Evolutionary conservation across 2,113 vertebrate genomes (phyloP), one percentile per base, ranked within the genome.

Genomic region (Eurystomus gularis): DNA sequence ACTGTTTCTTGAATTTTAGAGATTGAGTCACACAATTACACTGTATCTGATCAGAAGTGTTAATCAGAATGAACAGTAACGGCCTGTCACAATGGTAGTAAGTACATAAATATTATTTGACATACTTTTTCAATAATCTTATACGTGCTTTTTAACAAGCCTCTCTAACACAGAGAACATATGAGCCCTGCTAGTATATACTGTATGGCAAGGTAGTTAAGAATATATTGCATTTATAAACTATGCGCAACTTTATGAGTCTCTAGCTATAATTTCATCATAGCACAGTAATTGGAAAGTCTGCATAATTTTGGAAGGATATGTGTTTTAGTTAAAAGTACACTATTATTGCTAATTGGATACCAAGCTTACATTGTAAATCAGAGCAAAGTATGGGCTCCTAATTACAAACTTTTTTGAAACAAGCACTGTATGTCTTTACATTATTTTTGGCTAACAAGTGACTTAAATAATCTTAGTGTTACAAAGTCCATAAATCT

Each of bases 301-400:
- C 98, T 98, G 97, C 97, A 97, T 98, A 98, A 98, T 98, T 96
- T 95, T 98, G 98, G 98, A 98, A 97, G 97, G 97, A 89, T 86
- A 96, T 90, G 91, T 97, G 94, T 96, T 97, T 96, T 90, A 96
- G 93, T 97, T 97, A 97, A 98, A 97, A 98, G 97, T 98, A 95
- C 81, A 72, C 97, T 97, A 97, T 97, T 98, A 97, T 97, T 97
- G 96, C 98, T 98, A 98, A 98, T 98, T 98, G 97, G 98, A 97
- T 98, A 95, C 93, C 96, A 71, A 92, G 96, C 89, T 97, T 97
- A 94, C 51, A 82, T 93, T 97, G 97, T 98, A 98, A 98, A 98
- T 98, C 97, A 98, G 97, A 96, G 93, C 72, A 76, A 95, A 97
- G 96, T 86, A 97, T 65, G 91, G 94, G 90, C 94, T 98, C 96